A percentile compares a stretch with the other conserved stretches of the same genome.
phyloP scores from a whole-genome alignment of 1,140 invertebrate genomes.

The Cyclina sinensis region DNA sequence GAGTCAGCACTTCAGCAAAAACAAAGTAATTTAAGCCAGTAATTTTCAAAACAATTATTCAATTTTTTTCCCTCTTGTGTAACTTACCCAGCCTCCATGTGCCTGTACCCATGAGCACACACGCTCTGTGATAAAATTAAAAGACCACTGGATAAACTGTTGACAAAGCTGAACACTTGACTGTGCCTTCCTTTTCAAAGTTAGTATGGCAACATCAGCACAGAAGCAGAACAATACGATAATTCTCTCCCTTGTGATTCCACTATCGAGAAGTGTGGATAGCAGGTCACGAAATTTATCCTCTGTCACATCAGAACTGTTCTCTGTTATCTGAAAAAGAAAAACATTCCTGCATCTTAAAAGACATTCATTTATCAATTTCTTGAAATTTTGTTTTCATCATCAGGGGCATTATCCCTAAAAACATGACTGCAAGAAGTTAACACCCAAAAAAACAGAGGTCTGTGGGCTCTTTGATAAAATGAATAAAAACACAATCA shows the following conservation, averaged over 20 bases:
- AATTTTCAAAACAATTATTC: too few relatives aligned
- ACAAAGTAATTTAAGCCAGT: too few relatives aligned
- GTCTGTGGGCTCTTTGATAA: too few relatives aligned
- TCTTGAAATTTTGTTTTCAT: too few relatives aligned
- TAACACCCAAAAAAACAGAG: too few relatives aligned
- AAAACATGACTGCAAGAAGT: too few relatives aligned
- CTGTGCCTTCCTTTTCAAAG: slow-evolving; percentile 65
- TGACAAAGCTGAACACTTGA: slow-evolving; percentile 70
- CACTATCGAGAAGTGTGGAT: slow-evolving; percentile 72
- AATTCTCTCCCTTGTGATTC: slow-evolving; percentile 84
- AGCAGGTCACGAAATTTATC: slow-evolving; percentile 77
- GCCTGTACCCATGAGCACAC: slow-evolving; percentile 83
- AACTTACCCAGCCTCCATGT: slow-evolving; percentile 82
- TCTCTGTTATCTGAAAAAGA: slow-evolving; percentile 15
- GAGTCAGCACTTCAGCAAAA: too few relatives aligned
- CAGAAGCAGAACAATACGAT: slow-evolving; percentile 87
- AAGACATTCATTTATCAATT: too few relatives aligned
- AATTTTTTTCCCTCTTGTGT: too few relatives aligned
- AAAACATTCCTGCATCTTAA: too few relatives aligned
- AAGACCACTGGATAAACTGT: slow-evolving; percentile 83
- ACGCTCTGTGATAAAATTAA: slow-evolving; percentile 79
- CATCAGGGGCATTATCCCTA: too few relatives aligned
- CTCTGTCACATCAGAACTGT: slow-evolving; percentile 58
- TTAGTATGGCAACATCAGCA: slow-evolving; percentile 85
- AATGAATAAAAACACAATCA: too few relatives aligned